Conservation (phyloP, 2,888 invertebrate species). For the Anoplius nigerrimus region DNA sequence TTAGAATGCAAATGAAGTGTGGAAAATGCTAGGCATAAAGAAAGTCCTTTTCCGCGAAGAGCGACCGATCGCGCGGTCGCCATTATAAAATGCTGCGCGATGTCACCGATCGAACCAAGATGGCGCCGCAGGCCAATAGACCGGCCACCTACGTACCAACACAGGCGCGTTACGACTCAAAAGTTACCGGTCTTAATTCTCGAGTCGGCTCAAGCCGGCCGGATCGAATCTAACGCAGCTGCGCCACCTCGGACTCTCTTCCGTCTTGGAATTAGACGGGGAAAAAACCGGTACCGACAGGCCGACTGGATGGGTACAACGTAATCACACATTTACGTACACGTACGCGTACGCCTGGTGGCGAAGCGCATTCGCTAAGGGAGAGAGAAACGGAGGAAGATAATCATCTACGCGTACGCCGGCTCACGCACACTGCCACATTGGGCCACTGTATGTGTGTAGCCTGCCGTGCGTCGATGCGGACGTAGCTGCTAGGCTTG, state of each 20-base stretch:
- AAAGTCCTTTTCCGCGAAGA: too few relatives aligned
- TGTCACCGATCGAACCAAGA: too few relatives aligned
- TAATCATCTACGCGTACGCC: not conserved
- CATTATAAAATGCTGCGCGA: too few relatives aligned
- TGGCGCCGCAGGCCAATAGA: too few relatives aligned
- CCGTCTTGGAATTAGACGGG: slow-evolving; percentile 2
- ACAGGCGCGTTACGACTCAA: too few relatives aligned
- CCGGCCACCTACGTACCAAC: too few relatives aligned
- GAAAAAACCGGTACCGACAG: slow-evolving; percentile 7
- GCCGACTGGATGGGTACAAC: slow-evolving; percentile 3
- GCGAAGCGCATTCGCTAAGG: slow-evolving; percentile 2
- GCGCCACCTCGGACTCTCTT: slow-evolving; percentile 1
- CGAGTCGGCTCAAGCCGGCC: too few relatives aligned
- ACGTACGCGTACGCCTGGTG: slow-evolving; percentile 6
- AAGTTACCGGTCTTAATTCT: too few relatives aligned
- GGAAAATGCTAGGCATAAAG: too few relatives aligned
- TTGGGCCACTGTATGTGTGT: not conserved
- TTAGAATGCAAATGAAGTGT: too few relatives aligned
- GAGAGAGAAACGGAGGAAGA: not conserved
- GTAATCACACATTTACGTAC: slow-evolving; percentile 7
- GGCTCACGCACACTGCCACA: not conserved
- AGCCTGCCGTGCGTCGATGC: not conserved
- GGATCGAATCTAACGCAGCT: not conserved
- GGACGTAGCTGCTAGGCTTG: not conserved
- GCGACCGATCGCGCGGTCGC: too few relatives aligned